Percentiles rank a stretch among this genome's conserved stretches.
Evolutionary conservation across 1,140 invertebrate genomes (phyloP).

Genomic region (Catajapyx aquilonaris): DNA sequence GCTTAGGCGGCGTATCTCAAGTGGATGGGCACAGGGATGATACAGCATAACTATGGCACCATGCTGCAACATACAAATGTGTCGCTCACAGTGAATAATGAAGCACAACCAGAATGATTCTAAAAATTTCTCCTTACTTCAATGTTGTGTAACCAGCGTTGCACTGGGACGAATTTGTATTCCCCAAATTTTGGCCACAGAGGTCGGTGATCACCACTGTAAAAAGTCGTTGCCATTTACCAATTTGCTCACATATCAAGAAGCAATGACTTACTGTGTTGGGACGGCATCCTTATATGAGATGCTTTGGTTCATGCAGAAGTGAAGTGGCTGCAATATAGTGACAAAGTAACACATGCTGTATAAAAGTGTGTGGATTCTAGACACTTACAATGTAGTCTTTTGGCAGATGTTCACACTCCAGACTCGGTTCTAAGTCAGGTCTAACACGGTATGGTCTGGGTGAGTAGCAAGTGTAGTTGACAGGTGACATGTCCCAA

Average conservation of each 20-base stretch:
- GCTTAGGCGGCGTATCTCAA: constrained; percentile 38
- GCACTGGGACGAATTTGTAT: constrained; percentile 55
- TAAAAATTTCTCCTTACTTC: constrained; percentile 29
- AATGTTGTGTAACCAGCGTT: constrained; percentile 65
- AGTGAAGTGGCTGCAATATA: constrained; percentile 33
- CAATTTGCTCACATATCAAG: constrained; percentile 4
- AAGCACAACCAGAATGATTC: constrained; percentile 3
- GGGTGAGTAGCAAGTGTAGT: constrained; percentile 39
- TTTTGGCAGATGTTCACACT: constrained; percentile 33
- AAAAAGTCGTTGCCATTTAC: constrained; percentile 14
- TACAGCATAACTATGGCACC: constrained; percentile 67
- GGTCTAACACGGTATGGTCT: constrained; percentile 25
- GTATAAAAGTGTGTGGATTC: constrained; percentile 3
- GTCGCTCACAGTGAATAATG: too few species aligned
- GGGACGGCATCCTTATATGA: constrained; percentile 38
- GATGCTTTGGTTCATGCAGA: constrained; percentile 45
- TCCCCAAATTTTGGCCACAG: constrained; percentile 64
- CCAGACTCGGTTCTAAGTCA: constrained; percentile 26
- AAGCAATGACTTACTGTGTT: constrained; percentile 32
- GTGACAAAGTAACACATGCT: constrained; percentile 9
- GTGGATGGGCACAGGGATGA: constrained; percentile 59
- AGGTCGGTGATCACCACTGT: constrained; percentile 55
- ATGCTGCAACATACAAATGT: constrained; percentile 29
- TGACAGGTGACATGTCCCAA: constrained; percentile 39
- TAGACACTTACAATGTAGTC: constrained; percentile 30